Evolutionary conservation across 2,888 invertebrate species (phyloP), one percentile per base, ranked within the genome.

Genomic region (Drosophila setosimentum): DNA sequence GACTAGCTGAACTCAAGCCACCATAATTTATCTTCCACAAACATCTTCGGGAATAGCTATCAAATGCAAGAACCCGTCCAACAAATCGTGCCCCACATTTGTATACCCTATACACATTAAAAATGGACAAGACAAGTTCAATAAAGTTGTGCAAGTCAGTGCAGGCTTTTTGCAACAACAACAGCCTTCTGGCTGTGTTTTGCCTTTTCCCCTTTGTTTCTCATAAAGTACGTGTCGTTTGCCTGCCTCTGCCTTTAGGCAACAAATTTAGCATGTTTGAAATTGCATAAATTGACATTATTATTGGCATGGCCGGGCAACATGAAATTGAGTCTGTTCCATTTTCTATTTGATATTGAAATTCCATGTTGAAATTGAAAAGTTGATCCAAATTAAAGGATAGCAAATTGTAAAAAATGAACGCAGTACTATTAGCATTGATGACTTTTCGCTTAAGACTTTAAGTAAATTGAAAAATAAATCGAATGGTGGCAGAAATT

Each of bases 51-150:
- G 54, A 73, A 59, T 53, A 69, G 42, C 64, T 59, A 54, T 40
- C 62, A 69, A 73, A 65, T 60, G 29, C 42, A 51, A 45, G 33
- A 18, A 45, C 61, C 54, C 53, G 60, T 49, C 63, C 68, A 73
- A 76, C 68, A 66, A 77, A 73, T 77, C 74, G 60, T 61, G 70
- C 40, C 45, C 74, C 81, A 76, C 78, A 74, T 75, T 27, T 78
- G 10, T 30, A 57, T 40, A 42, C 57, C 30, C 45, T 42, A 30
- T 21, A 16, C 40, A 16, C 40, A 21, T 40, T 42, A 1, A n/a
- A 2, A 42, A 57, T 30, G 30, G 42, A 24, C 24, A 45, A 45
- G 24, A 45, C 24, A 45, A 16, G 16, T 24, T 16, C 45, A 45
- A 24, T 45, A 45, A 45, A 24, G 45, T 45, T 45, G 45, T 21